Evolutionary conservation across 1,140 invertebrate genomes (phyloP), one percentile per base, ranked within the genome.

Genomic region (Steinernema feltiae): DNA sequence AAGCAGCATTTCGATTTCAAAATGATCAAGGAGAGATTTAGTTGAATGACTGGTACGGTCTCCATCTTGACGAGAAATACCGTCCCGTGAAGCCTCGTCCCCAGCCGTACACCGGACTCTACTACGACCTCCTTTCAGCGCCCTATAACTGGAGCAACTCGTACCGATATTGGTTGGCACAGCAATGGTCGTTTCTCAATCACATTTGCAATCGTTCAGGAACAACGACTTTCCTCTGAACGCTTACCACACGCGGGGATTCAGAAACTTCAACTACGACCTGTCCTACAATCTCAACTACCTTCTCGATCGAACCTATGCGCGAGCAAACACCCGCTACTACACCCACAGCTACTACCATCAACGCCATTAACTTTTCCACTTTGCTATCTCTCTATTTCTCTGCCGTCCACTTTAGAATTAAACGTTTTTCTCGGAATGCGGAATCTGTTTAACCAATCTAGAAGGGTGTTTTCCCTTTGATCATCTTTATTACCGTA

Each of bases 201-300:
- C 15, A 15, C 7, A 63, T 7, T 63, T 41, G 12, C 12, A 63
- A 15, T 63, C 12, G 15, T 63, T 27, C 53, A 63, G 53, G 53
- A 63, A 63, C 53, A 63, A 15, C 53, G 53, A 63, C 7, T 63
- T 63, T 27, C 53, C 53, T 3, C 53, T 63, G 24, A 63, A 63
- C 53, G 53, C 53, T 7, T 63, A 63, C 24, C 53, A 63, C 53
- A 63, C 53, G 12, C 53, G 53, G 7, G 53, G 53, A 12, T 63
- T 63, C 53, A 7, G 53, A 21, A 63, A 63, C 53, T 63, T 63
- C 53, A 63, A 63, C 53, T 63, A 63, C 53, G 53, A 63, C 53
- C 53, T 63, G 53, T 63, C 53, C 12, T 63, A 63, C 53, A 63
- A 63, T 27, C 53, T 63, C 53, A 63, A 63, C 53, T 63, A 63